A percentile compares a stretch with the other conserved stretches of the same genome.
Conservation (phyloP, 2,113 vertebrate species). For the Casuarius casuarius region DNA sequence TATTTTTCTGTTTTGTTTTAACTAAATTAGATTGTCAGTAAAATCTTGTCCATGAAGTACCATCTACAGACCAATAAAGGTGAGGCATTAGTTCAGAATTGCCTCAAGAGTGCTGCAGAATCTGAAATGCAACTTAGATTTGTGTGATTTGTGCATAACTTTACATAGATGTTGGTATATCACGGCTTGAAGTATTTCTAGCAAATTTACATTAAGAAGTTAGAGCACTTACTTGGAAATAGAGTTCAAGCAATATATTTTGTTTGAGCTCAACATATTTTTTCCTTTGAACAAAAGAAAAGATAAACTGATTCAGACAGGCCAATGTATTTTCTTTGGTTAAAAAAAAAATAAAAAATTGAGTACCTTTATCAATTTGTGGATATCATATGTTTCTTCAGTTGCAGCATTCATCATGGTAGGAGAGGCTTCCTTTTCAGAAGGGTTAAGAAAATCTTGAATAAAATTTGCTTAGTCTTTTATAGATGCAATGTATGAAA, state of each 20-base stretch:
- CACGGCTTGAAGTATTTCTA: neutral
- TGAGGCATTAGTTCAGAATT: neutral
- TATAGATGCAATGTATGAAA: accelerated
- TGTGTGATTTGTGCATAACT: neutral
- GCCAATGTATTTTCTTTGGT: neutral
- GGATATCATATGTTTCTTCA: neutral
- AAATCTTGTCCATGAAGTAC: neutral
- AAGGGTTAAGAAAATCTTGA: neutral
- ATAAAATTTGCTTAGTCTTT: neutral
- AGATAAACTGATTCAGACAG: neutral
- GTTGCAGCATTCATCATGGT: neutral
- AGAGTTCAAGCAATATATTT: neutral
- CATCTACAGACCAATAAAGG: neutral
- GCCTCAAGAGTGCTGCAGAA: neutral
- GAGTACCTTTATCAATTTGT: neutral
- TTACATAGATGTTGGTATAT: neutral
- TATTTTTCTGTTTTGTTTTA: neutral
- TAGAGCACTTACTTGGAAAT: neutral
- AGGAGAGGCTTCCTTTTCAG: neutral
- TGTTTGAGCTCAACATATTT: neutral
- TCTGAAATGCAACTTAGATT: neutral
- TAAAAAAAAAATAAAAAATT: neutral
- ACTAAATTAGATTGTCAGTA: neutral
- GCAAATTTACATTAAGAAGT: neutral
- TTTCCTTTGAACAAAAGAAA: neutral